Conservation (phyloP, 2,888 invertebrate species). For the Plagiodera versicolora region DNA sequence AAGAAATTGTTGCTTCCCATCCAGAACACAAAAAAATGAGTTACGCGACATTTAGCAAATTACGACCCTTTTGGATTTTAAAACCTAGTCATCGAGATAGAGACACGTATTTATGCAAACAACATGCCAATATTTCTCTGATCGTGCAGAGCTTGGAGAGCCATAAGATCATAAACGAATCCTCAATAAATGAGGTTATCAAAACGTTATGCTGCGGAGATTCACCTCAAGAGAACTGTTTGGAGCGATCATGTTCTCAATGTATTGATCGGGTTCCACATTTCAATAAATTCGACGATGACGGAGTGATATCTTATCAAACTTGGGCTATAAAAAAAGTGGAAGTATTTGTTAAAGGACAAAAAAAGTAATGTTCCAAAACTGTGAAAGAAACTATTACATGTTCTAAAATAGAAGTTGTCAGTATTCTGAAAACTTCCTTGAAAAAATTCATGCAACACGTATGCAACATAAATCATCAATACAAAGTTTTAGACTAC, state of each 20-base stretch:
- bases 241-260: slow-evolving; percentile 16
- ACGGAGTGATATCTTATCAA: slow-evolving; percentile 8
- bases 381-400: slow-evolving; percentile 5
- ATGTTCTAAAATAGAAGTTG: slow-evolving; percentile 6
- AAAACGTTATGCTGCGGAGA: slow-evolving; percentile 10
- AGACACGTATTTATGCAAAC: slow-evolving; percentile 19
- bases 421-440: slow-evolving; percentile 9
- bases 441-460: slow-evolving; percentile 7
- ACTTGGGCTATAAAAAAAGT: slow-evolving; percentile 3
- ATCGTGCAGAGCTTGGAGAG: slow-evolving; percentile 3
- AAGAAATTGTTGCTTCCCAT: slow-evolving; percentile 14
- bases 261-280: neutral
- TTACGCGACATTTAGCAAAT: slow-evolving; percentile 18
- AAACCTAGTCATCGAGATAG: too few species aligned
- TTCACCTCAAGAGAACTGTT: slow-evolving; percentile 14
- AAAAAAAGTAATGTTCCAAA: slow-evolving; percentile 4
- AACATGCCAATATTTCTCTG: slow-evolving; percentile 13
- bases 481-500: slow-evolving; percentile 3
- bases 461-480: slow-evolving; percentile 9
- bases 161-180: slow-evolving; percentile 4
- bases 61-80: slow-evolving; percentile 19
- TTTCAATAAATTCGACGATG: slow-evolving; percentile 7
- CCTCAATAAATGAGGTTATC: slow-evolving; percentile 6
- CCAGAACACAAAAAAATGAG: slow-evolving; percentile 15
- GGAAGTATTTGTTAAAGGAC: neutral